Conservation (phyloP, 2,113 vertebrate species). For the Cricetomys ansorgei region DNA sequence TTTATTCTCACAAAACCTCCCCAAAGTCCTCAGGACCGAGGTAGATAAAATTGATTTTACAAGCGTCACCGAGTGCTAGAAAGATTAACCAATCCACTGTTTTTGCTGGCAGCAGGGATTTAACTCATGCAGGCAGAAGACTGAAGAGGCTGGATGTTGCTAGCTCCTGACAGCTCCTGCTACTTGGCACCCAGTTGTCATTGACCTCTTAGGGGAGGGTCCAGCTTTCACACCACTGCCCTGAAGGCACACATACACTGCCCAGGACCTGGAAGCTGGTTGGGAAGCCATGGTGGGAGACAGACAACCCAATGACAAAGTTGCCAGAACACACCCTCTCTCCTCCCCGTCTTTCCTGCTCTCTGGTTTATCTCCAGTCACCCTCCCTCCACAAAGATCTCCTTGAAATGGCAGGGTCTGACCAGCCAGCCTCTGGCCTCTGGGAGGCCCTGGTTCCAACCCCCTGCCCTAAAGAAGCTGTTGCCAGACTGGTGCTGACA, state of each 20-base stretch:
- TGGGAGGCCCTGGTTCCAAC: not conserved
- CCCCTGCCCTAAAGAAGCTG: not conserved
- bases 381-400: not conserved
- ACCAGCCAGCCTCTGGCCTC: not conserved
- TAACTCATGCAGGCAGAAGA: slow-evolving; percentile 60
- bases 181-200: not conserved
- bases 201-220: not conserved
- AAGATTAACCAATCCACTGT: slow-evolving; percentile 80
- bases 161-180: not conserved
- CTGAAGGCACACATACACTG: fast-evolving
- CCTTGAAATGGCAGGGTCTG: not conserved
- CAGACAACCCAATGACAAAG: not conserved
- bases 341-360: not conserved
- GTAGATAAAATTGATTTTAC: slow-evolving; percentile 75
- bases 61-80: slow-evolving; percentile 77
- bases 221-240: not conserved
- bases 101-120: slow-evolving; percentile 82
- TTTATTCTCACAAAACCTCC: slow-evolving; percentile 71
- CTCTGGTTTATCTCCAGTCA: not conserved
- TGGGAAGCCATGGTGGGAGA: not conserved
- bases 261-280: not conserved
- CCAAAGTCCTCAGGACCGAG: slow-evolving; percentile 72
- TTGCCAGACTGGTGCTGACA: not conserved
- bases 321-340: not conserved
- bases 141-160: slow-evolving; percentile 32